These are phyloP conservation scores for Sebastolobus altivelis DNA, from an alignment of 2,797 vertebrate species.

Conservation along the genomic window DNA sequence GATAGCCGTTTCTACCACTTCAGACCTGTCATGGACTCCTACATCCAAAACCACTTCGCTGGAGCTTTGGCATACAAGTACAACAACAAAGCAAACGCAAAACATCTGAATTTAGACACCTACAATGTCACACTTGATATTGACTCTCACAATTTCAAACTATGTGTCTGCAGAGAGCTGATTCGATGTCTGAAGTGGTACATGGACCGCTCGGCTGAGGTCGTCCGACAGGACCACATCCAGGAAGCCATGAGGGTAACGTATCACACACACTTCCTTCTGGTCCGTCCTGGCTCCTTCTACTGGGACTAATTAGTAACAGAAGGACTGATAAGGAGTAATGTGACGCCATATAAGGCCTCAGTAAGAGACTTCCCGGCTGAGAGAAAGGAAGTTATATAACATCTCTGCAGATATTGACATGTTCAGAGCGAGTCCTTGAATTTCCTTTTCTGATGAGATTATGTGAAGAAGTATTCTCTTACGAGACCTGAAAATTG, in stretches of 20 bases:
- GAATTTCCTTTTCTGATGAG: constrained; percentile 29
- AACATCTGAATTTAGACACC: neutral
- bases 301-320: constrained; percentile 52
- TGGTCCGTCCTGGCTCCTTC: constrained; percentile 33
- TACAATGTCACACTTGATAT: neutral
- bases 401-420: constrained; percentile 40
- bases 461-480: constrained; percentile 26
- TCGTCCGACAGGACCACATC: constrained; percentile 97
- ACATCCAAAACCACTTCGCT: constrained; percentile 99
- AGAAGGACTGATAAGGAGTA: constrained; percentile 48
- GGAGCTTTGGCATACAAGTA: constrained; percentile 99
- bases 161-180: constrained; percentile 88
- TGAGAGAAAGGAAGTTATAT: constrained; percentile 44
- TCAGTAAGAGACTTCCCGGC: constrained; percentile 33
- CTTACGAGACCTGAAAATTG: constrained; percentile 14
- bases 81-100: constrained; percentile 23
- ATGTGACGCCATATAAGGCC: constrained; percentile 38
- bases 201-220: constrained; percentile 98
- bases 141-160: neutral
- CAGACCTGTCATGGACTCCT: constrained; percentile 97
- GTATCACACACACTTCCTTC: constrained; percentile 26
- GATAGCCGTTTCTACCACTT: constrained; percentile 99
- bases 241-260: constrained; percentile 98
- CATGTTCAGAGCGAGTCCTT: constrained; percentile 21
- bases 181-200: constrained; percentile 99